Evolutionary conservation across 2,797 vertebrate genomes (phyloP).

Genomic region (Aldrovandia affinis): DNA sequence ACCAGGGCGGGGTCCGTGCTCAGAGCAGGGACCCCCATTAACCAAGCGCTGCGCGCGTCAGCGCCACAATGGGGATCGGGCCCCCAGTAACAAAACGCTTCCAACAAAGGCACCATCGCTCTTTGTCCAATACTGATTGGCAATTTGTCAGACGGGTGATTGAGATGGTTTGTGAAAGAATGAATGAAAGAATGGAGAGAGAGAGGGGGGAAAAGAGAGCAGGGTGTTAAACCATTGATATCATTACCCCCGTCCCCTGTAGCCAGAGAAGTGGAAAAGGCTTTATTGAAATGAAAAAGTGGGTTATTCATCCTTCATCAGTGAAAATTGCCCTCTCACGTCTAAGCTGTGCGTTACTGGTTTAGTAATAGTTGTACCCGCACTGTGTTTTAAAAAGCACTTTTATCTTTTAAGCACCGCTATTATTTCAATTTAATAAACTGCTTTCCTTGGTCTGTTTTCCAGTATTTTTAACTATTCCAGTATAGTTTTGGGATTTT

Average conservation of each 20-base stretch:
- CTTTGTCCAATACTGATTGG: constrained; percentile 38
- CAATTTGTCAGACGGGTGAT: constrained; percentile 44
- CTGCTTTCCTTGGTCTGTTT: not conserved
- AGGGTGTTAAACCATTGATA: constrained; percentile 24
- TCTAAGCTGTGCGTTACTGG: not conserved
- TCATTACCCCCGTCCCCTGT: constrained; percentile 23
- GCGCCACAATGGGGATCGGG: not conserved
- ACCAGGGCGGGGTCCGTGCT: constrained; percentile 32
- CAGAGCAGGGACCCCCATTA: constrained; percentile 26
- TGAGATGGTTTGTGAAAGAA: constrained; percentile 37
- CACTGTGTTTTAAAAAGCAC: not conserved
- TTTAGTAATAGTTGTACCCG: not conserved
- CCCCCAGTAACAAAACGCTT: constrained; percentile 23
- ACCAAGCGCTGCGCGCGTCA: not conserved
- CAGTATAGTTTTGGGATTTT: not conserved
- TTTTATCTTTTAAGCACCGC: no score
- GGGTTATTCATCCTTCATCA: constrained; percentile 15
- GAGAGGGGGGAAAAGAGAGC: constrained; percentile 20
- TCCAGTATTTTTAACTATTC: not conserved
- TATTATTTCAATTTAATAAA: not conserved
- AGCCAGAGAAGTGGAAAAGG: not conserved
- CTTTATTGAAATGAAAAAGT: constrained; percentile 26
- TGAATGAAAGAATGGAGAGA: constrained; percentile 10
- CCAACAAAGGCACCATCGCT: constrained; percentile 27
- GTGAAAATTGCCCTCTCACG: not conserved